Base-by-base conservation (phyloP, 2,797 vertebrate genomes). In the Picus viridis region DNA sequence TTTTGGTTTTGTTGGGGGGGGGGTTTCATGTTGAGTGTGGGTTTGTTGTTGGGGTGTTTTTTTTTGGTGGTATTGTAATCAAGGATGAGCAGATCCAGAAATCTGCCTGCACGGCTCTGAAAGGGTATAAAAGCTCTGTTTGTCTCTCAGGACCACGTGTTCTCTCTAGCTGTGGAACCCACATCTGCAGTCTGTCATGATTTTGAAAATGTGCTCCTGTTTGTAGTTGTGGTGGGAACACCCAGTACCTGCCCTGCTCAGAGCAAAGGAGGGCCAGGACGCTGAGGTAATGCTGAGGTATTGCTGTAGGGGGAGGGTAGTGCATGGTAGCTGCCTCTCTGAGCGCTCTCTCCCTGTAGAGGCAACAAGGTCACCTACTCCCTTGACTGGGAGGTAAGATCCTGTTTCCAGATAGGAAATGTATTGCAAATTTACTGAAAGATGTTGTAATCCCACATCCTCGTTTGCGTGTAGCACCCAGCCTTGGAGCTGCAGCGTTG, bases 41-140 rank as follows among this genome's bases (percentile, higher is more conserved):
- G 22, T 51, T 51, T 51, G 23, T 10, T 39, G 39, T 39, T 39
- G 39, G 20, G 39, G 20, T 8, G 27, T 18, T 71, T 43, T 57
- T 34, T 27, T 17, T 92, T 92, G 93, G 87, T 79, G 71, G 77
- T 91, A 78, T 80, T 94, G 92, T 95, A 88, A 89, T 91, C 6
- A 30, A 91, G 92, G 91, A 92, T 92, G 90, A 93, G 86, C 5
- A 3, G 78, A 90, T 93, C 86, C 91, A 96, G 91, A 93, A 82
- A 88, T 91, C 78, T 0, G 49, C 86, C 81, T 83, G 91, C 90
- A 86, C 91, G 80, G 89, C 90, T 95, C 86, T 92, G 92, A 94
- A 91, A 91, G 80, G 80, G 6, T 83, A 74, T 83, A 61, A 96
- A 95, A 95, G 87, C 74, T 94, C 93, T 91, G 62, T 91, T 94